Evolutionary conservation across 1,140 invertebrate species (phyloP), one percentile per base, ranked within the genome.

Genomic region (Thaumatotibia leucotreta): DNA sequence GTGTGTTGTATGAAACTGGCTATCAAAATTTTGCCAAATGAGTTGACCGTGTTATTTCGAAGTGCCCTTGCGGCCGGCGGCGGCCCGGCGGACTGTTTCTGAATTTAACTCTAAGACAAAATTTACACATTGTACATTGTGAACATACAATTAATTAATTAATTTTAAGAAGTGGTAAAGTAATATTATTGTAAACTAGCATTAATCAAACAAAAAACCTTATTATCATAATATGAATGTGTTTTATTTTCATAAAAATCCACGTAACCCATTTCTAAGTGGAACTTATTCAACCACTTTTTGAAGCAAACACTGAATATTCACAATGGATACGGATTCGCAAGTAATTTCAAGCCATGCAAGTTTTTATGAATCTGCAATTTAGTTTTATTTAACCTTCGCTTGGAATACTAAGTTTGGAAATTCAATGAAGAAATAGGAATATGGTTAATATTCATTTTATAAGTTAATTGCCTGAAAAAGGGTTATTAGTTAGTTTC

Each of bases 131-230:
- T 90, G 88, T 90, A 90, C 86, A 90, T 90, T 90, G 84, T 90
- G 86, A 89, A 90, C 83, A 90, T 90, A 89, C 73, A 86, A 82
- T 66, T 90, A 86, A 88, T 84, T 88, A 75, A 84, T 68, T 78
- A 79, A 83, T 65, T 70, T 64, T 85, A 87, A 88, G 68, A 82
- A 77, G 77, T 80, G 80, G 79, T 89, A 87, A 87, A 82, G 79
- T 88, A 88, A 90, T 88, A 82, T 88, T 88, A 90, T 86, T 88
- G 88, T 88, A 90, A 86, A 85, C 82, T 90, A 90, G 88, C 73
- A 86, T 83, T 88, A 86, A 85, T 88, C 83, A 76, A 88, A 90
- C 84, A 90, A 88, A 78, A 89, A 89, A 90, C 86, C 86, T 90
- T 90, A 90, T 90, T 90, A 90, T 90, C 88, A 88, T 90, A 90